Conservation (phyloP, 2,797 vertebrate genomes). For the Parotocinclus haroldoi region DNA sequence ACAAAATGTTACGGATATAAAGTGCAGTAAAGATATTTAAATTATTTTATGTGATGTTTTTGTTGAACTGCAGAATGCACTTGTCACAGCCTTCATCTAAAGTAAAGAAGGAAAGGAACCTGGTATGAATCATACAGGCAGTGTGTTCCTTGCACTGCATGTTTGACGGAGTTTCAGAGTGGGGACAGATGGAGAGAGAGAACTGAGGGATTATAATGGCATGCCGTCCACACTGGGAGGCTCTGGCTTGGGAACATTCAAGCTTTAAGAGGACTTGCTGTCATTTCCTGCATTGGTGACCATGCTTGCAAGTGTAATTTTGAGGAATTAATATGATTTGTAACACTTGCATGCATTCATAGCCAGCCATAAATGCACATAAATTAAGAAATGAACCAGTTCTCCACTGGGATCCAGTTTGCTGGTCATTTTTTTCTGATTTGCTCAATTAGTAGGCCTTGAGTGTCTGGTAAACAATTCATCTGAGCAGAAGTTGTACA, state of each 20-base stretch:
- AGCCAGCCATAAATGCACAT: conserved; percentile 21
- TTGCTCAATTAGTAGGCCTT: conserved; percentile 26
- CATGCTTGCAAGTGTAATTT: neutral
- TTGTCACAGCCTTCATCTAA: conserved; percentile 15
- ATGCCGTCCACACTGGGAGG: conserved; percentile 47
- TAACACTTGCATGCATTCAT: conserved; percentile 14
- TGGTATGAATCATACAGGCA: conserved; percentile 42
- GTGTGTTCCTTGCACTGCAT: conserved; percentile 42
- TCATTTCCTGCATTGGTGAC: conserved; percentile 23
- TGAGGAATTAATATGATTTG: conserved; percentile 15
- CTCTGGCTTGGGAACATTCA: conserved; percentile 43
- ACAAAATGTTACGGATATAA: too few species aligned
- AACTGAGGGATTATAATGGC: conserved; percentile 55
- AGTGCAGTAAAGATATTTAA: too few species aligned
- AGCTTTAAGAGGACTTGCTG: conserved; percentile 33
- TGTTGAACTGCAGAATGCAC: conserved; percentile 14
- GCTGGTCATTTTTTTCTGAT: conserved; percentile 37
- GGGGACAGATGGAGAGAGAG: conserved; percentile 63
- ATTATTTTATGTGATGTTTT: neutral
- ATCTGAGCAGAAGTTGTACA: conserved; percentile 29
- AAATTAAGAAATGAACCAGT: conserved; percentile 32
- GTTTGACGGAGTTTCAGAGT: conserved; percentile 45
- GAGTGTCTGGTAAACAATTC: conserved; percentile 19
- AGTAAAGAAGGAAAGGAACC: conserved; percentile 25
- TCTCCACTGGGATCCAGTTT: conserved; percentile 8